Evolutionary conservation across 1,140 invertebrate species (phyloP).

Genomic region (Drosophila repleta): DNA sequence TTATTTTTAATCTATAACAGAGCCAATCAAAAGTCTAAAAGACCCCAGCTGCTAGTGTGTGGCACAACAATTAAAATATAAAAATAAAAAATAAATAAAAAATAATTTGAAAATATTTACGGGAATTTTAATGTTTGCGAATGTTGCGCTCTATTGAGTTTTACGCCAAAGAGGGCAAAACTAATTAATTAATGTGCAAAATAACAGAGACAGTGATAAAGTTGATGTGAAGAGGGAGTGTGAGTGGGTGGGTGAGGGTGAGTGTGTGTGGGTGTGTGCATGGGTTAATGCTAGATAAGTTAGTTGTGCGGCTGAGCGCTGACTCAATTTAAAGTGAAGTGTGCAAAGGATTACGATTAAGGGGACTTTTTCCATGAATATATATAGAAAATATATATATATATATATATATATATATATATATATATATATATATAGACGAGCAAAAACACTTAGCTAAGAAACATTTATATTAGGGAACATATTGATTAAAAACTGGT

Average conservation of each 20-base stretch:
- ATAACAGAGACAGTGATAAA: conserved; percentile 1
- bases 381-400: too few species aligned
- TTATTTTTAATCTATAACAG: too few species aligned
- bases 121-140: neutral
- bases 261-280: neutral
- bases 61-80: too few species aligned
- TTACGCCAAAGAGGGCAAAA: neutral
- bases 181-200: conserved; percentile 33
- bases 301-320: conserved; percentile 18
- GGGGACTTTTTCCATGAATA: too few species aligned
- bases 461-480: conserved; percentile 12
- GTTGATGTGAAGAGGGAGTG: neutral
- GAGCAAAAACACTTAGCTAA: conserved; percentile 25
- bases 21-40: too few species aligned
- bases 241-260: neutral
- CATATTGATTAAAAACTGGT: neutral
- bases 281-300: conserved; percentile 1
- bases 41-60: too few species aligned
- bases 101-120: too few species aligned
- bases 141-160: conserved; percentile 23
- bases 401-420: too few species aligned
- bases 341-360: neutral
- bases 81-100: conserved; percentile 5
- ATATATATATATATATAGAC: conserved; percentile 4
- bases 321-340: conserved; percentile 6